Evolutionary conservation across 2,797 vertebrate species (phyloP).

Genomic region (Sebastes minor): DNA sequence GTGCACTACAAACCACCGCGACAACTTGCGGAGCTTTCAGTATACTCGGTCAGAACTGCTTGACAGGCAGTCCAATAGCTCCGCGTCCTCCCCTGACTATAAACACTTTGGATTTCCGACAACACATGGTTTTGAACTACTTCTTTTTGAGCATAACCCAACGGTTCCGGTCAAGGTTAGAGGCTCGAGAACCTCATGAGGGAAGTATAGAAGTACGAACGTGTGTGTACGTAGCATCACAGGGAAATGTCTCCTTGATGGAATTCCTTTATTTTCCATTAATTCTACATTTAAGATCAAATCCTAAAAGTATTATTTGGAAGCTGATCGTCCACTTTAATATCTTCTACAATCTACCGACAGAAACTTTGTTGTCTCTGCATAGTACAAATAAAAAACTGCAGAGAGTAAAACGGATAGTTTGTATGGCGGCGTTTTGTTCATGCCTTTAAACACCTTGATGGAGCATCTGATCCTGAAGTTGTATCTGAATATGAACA

Average conservation of each 20-base stretch:
- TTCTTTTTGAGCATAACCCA: not conserved
- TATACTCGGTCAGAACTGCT: too few species aligned
- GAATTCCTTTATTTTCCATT: not conserved
- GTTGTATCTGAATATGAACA: not conserved
- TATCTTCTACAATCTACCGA: not conserved
- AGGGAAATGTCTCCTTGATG: too few species aligned
- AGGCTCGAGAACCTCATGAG: not conserved
- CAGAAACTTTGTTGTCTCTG: not conserved
- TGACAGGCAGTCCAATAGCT: too few species aligned
- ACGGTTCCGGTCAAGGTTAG: not conserved
- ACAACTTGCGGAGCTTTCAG: too few species aligned
- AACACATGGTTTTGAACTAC: not conserved
- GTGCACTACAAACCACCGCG: too few species aligned
- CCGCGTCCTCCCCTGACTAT: too few species aligned
- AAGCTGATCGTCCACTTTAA: not conserved
- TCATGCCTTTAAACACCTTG: not conserved
- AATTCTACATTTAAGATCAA: not conserved
- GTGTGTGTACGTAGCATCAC: not conserved
- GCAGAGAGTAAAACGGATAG: not conserved
- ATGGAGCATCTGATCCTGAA: not conserved
- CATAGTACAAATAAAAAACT: not conserved
- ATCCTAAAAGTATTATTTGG: not conserved
- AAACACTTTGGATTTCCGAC: too few species aligned
- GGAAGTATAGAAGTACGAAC: too few species aligned
- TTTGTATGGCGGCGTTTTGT: not conserved